Evolutionary conservation across 2,888 invertebrate species (phyloP), one percentile per base, ranked within the genome.

Genomic region (Erebia aethiops): DNA sequence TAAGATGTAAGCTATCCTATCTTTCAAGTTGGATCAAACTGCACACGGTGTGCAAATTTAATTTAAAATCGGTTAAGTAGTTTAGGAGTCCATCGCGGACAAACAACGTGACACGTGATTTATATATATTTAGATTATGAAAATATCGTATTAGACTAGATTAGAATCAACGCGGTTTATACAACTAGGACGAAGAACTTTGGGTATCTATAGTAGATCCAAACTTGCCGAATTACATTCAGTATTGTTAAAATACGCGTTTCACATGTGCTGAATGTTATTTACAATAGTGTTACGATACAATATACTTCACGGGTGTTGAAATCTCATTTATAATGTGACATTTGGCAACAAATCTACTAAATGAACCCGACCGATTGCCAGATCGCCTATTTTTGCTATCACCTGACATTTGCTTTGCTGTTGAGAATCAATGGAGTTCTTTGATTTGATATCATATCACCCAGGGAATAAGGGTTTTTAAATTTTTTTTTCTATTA

Each of bases 381-480:
- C 77, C 78, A 78, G 74, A 74, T 73, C 70, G 65, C 76, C 78
- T 80, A 79, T 77, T 80, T 79, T 78, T 77, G 77, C 66, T 73
- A 67, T 65, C 77, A 77, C 76, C 72, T 74, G 75, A 76, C 77
- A 79, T 79, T 77, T 77, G 74, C 71, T 79, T 77, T 77, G 74
- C 71, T 51, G 57, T 46, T 57, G 21, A 41, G 35, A 51, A 71
- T n/a, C 57, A 14, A 69, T 63, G 14, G 57, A 35, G 56, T 18
- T 51, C 46, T 35, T 41, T 5, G 41, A 58, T 64, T 58, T 58
- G n/a, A 16, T 57, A 51, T 57, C 63, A 26, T 58, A 52, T 13
- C 10, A 14, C 35, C 2, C 14, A 41, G n/a, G 26, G 58, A 16
- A 69, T 67, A 58, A 49, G 46, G 18, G 18, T 21, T 62, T 14